These are phyloP conservation scores for Leucoraja ocellata DNA, from an alignment of 2,797 vertebrate species.

Conservation along the genomic window DNA sequence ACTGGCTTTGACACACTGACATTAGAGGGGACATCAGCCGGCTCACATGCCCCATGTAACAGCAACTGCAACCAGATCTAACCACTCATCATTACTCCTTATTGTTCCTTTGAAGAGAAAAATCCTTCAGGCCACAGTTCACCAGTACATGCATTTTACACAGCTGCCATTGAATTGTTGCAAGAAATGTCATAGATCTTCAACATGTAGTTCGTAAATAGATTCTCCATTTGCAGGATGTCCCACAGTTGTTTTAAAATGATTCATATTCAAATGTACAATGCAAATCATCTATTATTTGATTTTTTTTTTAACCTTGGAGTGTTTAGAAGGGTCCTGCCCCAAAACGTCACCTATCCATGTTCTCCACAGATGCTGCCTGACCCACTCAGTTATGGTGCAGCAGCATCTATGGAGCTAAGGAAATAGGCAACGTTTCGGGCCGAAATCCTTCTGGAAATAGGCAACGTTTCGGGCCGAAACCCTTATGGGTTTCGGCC, in stretches of 20 bases:
- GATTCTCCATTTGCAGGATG: not conserved
- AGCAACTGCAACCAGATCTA: constrained; percentile 8
- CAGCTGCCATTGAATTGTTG: not conserved
- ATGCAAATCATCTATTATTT: not conserved
- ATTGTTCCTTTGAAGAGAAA: constrained; percentile 30
- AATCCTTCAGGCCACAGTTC: not conserved
- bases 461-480: too few relatives aligned
- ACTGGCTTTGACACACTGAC: constrained; percentile 24
- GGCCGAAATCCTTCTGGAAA: too few relatives aligned
- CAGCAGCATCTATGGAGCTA: too few relatives aligned
- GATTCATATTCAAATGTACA: not conserved
- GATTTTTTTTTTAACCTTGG: too few relatives aligned
- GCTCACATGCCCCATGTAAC: constrained; percentile 6
- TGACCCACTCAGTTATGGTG: too few relatives aligned
- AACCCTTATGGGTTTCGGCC: too few relatives aligned
- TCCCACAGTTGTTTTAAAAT: not conserved
- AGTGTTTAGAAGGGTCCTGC: too few relatives aligned
- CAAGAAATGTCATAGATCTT: not conserved
- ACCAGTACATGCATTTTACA: not conserved
- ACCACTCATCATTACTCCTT: not conserved
- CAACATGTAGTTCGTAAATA: not conserved
- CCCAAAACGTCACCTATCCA: too few relatives aligned
- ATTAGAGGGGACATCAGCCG: not conserved
- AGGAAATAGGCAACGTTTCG: too few relatives aligned
- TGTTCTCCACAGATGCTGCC: too few relatives aligned